Base-by-base conservation (phyloP, 2,113 vertebrate genomes). In the Dicrurus megarhynchus region DNA sequence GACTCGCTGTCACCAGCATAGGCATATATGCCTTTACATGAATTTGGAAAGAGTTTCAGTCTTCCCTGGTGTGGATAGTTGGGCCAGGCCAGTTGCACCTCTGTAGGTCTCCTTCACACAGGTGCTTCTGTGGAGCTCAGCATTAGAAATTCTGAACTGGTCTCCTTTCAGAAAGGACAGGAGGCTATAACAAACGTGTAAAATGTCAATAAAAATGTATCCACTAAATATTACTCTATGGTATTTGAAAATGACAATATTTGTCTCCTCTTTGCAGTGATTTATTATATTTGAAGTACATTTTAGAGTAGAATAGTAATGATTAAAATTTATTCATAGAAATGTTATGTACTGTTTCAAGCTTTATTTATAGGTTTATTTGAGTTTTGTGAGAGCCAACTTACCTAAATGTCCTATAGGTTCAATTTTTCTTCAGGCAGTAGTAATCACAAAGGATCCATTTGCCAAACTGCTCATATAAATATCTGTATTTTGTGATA, bases 1-100 rank as follows among this genome's bases (percentile, higher is more conserved):
- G 33, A 10, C 26, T 76, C 12, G 1, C 41, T 13, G 22, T 50
- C 4, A 9, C 23, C 32, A 22, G 32, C 0, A 0, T 6, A 33
- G 46, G 37, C 41, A 49, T 52, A 24, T 47, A 50, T 49, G 39
- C 47, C 30, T 46, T 44, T 55, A 20, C 13, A 16, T 26, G 26
- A 69, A 10, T 44, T 80, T 50, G 50, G 41, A n/a, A 37, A 0
- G 13, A 39, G 33, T 52, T 57, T 79, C 18, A 4, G 16, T 41
- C 32, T 39, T 82, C 9, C 21, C 6, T 4, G 3, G 9, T 65
- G 13, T 4, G 22, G 26, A 64, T 47, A 26, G 10, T 11, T 7
- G 26, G 24, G 57, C 11, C 12, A 11, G 47, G 49, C 10, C 5
- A 13, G 37, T 10, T 16, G 24, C 4, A 39, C 14, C 17, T 26